phyloP scores from a whole-genome alignment of 1,140 invertebrate genomes.

The Andrena cerasifolii region DNA sequence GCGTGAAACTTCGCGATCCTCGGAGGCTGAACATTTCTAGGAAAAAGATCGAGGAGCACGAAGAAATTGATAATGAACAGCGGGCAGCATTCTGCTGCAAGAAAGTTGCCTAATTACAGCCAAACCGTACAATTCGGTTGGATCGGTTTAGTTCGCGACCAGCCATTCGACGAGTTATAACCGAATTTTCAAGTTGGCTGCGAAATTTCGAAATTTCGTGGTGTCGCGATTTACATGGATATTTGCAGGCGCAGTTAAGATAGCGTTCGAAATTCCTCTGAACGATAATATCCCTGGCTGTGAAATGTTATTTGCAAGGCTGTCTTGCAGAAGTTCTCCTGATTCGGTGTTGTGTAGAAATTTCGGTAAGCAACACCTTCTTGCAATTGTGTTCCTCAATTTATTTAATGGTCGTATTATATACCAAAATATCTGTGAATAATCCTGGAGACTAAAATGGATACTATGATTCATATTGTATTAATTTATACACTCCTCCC shows the following conservation, averaged over 20 bases:
- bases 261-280: background rate
- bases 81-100: background rate
- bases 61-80: constrained; percentile 27
- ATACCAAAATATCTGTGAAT: too few relatives aligned
- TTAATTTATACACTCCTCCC: too few relatives aligned
- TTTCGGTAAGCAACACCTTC: too few relatives aligned
- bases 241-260: constrained; percentile 3
- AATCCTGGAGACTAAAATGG: too few relatives aligned
- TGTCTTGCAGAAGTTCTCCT: background rate
- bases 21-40: background rate
- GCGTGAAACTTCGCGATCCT: background rate
- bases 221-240: constrained; percentile 11
- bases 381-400: too few relatives aligned
- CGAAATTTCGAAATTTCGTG: constrained; percentile 1
- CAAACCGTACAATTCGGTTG: constrained; percentile 15
- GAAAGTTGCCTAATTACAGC: constrained; percentile 42
- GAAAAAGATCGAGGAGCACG: background rate
- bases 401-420: too few relatives aligned
- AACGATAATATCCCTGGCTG: background rate
- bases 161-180: constrained; percentile 22
- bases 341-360: background rate
- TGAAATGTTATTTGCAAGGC: background rate
- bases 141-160: constrained; percentile 31
- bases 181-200: constrained; percentile 27
- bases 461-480: too few relatives aligned